These are phyloP conservation scores for Lycocerus yunnanus DNA, from an alignment of 2,888 invertebrate species.

Conservation along the genomic window DNA sequence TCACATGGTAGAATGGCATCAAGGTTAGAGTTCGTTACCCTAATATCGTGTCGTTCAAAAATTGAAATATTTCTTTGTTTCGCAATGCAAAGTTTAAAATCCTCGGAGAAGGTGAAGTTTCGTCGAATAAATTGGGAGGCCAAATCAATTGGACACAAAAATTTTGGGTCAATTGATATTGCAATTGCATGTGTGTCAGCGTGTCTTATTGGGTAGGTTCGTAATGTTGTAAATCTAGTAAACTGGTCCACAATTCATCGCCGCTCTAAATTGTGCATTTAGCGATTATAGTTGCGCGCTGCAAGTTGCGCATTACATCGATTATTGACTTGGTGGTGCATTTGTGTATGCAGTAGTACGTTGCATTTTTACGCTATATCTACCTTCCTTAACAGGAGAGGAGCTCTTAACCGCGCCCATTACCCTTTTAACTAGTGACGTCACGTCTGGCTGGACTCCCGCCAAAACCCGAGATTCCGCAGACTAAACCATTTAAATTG, in stretches of 20 bases:
- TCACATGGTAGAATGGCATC: constrained; percentile 10
- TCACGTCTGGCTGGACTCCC: constrained; percentile 45
- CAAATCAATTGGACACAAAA: not conserved
- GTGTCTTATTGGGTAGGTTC: constrained; percentile 16
- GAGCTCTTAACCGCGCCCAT: constrained; percentile 14
- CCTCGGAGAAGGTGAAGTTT: not conserved
- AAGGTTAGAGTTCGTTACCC: constrained; percentile 24
- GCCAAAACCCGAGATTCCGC: constrained; percentile 36
- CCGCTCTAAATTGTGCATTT: constrained; percentile 21
- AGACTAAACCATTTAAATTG: constrained; percentile 18
- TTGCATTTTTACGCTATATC: constrained; percentile 50
- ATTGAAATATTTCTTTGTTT: not conserved
- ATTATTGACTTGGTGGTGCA: constrained; percentile 43
- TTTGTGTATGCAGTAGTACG: constrained; percentile 51
- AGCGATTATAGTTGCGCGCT: constrained; percentile 24
- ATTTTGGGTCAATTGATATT: not conserved
- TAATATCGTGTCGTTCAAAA: constrained; percentile 1
- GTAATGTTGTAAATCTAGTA: constrained; percentile 17
- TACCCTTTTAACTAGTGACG: constrained; percentile 24
- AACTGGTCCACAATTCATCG: constrained; percentile 17
- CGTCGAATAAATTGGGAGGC: not conserved
- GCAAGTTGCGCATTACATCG: constrained; percentile 37
- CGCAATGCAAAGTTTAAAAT: not conserved
- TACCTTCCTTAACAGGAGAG: constrained; percentile 13
- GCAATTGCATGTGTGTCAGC: constrained; percentile 15